Percentiles rank a stretch among this genome's conserved stretches.
Evolutionary conservation across 2,113 vertebrate genomes (phyloP).

Genomic region (Genyomyrus donnyi): DNA sequence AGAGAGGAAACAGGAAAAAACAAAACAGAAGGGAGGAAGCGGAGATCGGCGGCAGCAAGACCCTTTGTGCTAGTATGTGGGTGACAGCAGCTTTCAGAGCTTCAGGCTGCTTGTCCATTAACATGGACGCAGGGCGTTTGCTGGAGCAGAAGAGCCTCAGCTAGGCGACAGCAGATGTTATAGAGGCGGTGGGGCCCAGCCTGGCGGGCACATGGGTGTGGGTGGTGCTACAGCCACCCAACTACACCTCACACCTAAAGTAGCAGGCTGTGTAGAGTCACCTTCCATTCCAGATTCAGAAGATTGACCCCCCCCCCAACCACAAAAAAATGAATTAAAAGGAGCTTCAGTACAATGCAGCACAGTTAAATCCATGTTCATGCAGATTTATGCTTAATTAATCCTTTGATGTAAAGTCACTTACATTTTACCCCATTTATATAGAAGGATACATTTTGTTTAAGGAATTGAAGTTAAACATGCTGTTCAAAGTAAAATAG

Average conservation of each 20-base stretch:
- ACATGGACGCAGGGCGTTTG: background rate
- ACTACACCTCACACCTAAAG: background rate
- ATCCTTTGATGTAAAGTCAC: background rate
- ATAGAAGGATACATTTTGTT: background rate
- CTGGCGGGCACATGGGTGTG: no score
- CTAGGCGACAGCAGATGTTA: background rate
- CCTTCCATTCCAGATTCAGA: background rate
- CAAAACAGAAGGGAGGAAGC: background rate
- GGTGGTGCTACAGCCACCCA: background rate
- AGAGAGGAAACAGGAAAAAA: conserved; percentile 13
- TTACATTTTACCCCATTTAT: background rate
- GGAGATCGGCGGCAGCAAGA: background rate
- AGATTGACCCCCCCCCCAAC: background rate
- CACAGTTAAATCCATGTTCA: background rate
- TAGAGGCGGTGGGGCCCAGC: background rate
- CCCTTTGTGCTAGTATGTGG: background rate
- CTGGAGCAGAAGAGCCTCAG: background rate
- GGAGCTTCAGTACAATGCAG: background rate
- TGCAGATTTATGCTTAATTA: background rate
- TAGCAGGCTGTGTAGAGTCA: background rate
- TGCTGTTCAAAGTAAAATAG: background rate
- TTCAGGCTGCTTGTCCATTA: background rate
- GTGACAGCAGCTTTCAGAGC: conserved; percentile 9
- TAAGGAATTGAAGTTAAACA: background rate
- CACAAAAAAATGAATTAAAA: background rate